Evolutionary conservation across 2,113 vertebrate genomes (phyloP).

Genomic region (Australoheros scitulus): DNA sequence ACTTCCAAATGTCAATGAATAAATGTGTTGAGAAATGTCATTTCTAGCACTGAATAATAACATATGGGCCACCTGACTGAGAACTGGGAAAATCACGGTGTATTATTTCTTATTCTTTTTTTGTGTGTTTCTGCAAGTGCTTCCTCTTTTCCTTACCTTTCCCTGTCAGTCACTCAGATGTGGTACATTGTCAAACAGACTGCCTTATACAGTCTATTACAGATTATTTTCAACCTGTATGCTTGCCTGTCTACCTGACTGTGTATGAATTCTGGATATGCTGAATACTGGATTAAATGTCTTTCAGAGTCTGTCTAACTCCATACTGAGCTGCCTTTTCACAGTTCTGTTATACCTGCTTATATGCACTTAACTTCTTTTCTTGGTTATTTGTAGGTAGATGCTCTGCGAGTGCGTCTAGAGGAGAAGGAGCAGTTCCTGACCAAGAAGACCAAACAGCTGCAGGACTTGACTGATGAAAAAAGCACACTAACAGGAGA

Average conservation of each 20-base stretch:
- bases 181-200: background rate
- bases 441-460: constrained; percentile 96
- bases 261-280: background rate
- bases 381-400: constrained; percentile 82
- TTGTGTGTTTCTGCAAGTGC: background rate
- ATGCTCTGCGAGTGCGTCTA: constrained; percentile 91
- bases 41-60: constrained; percentile 29
- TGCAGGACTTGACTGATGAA: constrained; percentile 96
- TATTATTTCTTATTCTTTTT: background rate
- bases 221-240: constrained; percentile 1
- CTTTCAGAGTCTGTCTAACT: background rate
- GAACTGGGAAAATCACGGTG: background rate
- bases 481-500: constrained; percentile 94
- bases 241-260: background rate
- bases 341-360: background rate
- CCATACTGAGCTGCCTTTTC: background rate
- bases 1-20: constrained; percentile 62
- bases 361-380: background rate
- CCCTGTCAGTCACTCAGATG: background rate
- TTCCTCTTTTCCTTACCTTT: background rate
- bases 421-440: constrained; percentile 97
- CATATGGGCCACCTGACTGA: constrained; percentile 30
- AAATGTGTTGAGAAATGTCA: constrained; percentile 52
- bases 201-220: background rate
- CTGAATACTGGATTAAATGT: background rate